phyloP scores from a whole-genome alignment of 2,888 invertebrate genomes.

The Orchesellides sinensis region DNA sequence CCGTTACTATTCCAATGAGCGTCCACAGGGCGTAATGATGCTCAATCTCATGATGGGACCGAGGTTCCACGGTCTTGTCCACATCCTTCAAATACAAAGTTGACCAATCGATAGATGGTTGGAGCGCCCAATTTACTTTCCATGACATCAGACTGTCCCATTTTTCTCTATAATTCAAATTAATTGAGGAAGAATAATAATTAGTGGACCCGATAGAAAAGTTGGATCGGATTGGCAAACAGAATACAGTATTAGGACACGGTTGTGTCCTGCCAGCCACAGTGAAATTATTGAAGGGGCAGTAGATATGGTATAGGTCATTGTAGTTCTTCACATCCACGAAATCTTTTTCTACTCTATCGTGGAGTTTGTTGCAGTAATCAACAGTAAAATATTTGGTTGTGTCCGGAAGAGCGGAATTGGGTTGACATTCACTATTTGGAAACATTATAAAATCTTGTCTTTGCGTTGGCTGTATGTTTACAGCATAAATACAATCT shows the following conservation, averaged over 20 bases:
- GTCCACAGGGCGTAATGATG: no score
- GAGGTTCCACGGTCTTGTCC: no score
- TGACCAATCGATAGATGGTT: constrained; percentile 13
- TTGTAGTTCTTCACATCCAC: constrained; percentile 47
- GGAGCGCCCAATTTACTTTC: constrained; percentile 42
- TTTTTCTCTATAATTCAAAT: constrained; percentile 11
- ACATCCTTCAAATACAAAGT: no score
- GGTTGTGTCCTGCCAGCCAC: constrained; percentile 1
- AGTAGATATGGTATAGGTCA: constrained; percentile 36
- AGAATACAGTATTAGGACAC: constrained; percentile 51
- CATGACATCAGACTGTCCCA: constrained; percentile 29
- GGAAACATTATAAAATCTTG: constrained; percentile 23
- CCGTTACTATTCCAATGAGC: no score
- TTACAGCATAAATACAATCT: constrained; percentile 16
- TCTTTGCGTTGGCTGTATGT: neutral
- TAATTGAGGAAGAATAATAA: constrained; percentile 7
- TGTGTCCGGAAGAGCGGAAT: neutral
- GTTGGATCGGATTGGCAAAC: constrained; percentile 22
- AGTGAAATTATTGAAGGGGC: constrained; percentile 24
- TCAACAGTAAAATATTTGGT: no score
- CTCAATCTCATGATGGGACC: no score
- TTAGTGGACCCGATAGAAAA: constrained; percentile 36
- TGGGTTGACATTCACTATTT: constrained; percentile 17
- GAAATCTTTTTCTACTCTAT: constrained; percentile 29
- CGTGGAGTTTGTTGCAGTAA: neutral